Evolutionary conservation across 2,113 vertebrate genomes (phyloP), one percentile per base, ranked within the genome.

Genomic region (Psittacula cyanocephala): DNA sequence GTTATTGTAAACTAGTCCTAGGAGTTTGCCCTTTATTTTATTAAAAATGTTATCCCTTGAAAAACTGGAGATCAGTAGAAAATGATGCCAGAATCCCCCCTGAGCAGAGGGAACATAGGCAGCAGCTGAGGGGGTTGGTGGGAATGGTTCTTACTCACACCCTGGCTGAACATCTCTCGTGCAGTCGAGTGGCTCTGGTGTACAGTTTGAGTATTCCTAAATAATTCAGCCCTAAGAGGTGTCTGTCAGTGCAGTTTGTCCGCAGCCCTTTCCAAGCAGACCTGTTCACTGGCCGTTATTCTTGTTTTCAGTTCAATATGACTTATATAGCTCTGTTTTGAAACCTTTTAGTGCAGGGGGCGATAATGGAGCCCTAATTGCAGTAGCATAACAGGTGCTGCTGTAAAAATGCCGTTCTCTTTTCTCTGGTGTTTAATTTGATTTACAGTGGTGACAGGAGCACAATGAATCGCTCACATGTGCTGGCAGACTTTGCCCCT

Each of bases 371-470:
- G 55, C 50, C 41, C 53, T 92, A 94, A 94, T 65, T 77, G 62
- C 70, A 86, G 81, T 80, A 86, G 84, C 43, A 18, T 64, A 90
- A 77, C 76, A 93, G 59, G 76, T 84, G 41, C 76, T 81, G 52
- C 81, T 78, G 27, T 93, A 69, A 60, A 88, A 95, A 46, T 0
- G 0, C 28, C 2, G 0, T 70, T 77, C 92, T 76, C 15, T 52
- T 68, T 86, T 94, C 52, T 55, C 22, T 15, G 47, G 68, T 35
- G 37, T 74, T 85, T 84, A 52, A 83, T 69, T 92, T 91, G 86
- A 79, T 90, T 93, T 86, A 62, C 44, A 91, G 62, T 18, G 2
- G 17, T 90, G 95, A 87, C 90, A 95, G 59, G 67, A 46, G 37
- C 77, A 86, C 63, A 91, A 93, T 53, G 90, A 69, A 62, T 62